Evolutionary conservation across 2,113 vertebrate genomes (phyloP), one percentile per base, ranked within the genome.

Genomic region (Melanerpes formicivorus): DNA sequence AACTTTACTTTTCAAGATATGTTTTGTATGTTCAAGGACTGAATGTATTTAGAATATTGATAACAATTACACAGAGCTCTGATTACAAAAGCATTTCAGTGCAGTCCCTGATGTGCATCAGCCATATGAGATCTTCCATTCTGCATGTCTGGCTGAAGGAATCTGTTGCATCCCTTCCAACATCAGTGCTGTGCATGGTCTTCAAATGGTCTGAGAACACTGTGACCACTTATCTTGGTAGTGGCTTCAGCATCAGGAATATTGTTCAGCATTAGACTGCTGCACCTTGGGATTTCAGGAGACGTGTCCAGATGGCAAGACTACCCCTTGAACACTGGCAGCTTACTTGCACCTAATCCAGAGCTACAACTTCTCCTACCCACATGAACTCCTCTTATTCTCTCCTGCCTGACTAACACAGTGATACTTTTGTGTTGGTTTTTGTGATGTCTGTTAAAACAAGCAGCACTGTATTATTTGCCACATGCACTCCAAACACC

Each of bases 191-290:
- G 18, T 19, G 4, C 11, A 16, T 9, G 46, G n/a, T 25, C 50
- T 52, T 52, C 11, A 23, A 52, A 52, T 25, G 50, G 22, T 6
- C 98, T 98, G 94, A 99, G 98, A 93, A 99, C 97, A 62, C 98
- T 98, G 50, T 97, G 97, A 10, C 98, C 80, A 9, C 96, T 98
- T 84, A 98, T 96, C 96, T 99, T 98, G 1, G 98, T 98, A 79
- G 98, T 98, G 89, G 98, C 97, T 6, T 86, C 97, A 93, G 98
- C 96, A 66, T 99, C 98, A 70, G 99, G 99, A 1, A 98, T 98
- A 26, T 98, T 98, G 93, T 99, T 98, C 96, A 99, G 96, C 13
- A 98, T 98, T 97, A 13, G 55, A 32, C 11, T 10, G 37, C n/a
- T 25, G 18, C 10, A 60, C 32, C 12, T 22, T 8, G 18, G 71